Evolutionary conservation across 2,113 vertebrate species (phyloP), one percentile per base, ranked within the genome.

Genomic region (Heterotis niloticus): DNA sequence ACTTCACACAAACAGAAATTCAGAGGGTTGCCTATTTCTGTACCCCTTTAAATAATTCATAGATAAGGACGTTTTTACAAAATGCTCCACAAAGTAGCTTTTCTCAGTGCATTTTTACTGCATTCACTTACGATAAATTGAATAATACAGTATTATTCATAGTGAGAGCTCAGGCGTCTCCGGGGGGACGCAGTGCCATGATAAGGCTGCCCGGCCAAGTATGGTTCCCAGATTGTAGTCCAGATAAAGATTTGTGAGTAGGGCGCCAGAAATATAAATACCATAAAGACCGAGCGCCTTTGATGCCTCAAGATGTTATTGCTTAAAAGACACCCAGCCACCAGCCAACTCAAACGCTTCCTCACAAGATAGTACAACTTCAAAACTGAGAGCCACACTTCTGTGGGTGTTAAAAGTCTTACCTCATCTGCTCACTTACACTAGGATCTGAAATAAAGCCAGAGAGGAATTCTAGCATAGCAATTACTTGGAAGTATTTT

Each of bases 1-100:
- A 96, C 88, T 78, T 94, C 93, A 91, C 94, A 93, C 91, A 88
- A 93, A 90, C 89, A 90, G 88, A 93, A 93, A 87, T 92, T 79
- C 88, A 93, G 92, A 92, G 96, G 93, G 92, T 95, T 96, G 95
- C 34, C 34, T 44, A 7, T 44, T 92, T 91, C 60, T 20, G 4
- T 12, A 14, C 4, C 60, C 60, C 91, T 84, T 89, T 76, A 87
- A 90, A 92, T 91, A 86, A 57, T 89, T 92, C 89, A 88, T 87
- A 84, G 85, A 88, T 82, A 85, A 74, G 90, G 85, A 85, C 84
- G 7, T 84, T 86, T 87, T 87, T 20, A 20, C 17, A 12, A 73
- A 90, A 90, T 78, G 84, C 91, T 83, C 77, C 85, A 90, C 72
- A 77, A 70, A 85, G 85, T 80, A 78, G 81, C 85, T 78, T 84